Percentiles rank a stretch among this genome's conserved stretches.
phyloP scores from a whole-genome alignment of 2,797 vertebrate genomes.

The Enteromius thamalakanensis region DNA sequence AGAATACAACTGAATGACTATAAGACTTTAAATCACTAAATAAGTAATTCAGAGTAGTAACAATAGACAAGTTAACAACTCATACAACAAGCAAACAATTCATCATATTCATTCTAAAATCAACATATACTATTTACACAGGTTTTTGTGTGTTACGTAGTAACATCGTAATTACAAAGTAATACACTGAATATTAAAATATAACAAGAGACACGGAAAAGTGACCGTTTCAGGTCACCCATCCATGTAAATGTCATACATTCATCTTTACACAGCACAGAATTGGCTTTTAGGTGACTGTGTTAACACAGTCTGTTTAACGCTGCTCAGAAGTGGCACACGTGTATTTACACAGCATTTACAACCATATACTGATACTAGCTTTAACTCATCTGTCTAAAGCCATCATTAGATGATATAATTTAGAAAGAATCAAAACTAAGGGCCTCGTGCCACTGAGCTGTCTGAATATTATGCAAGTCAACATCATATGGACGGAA shows the following conservation, averaged over 20 bases:
- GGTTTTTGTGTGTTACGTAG: background rate
- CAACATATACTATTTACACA: background rate
- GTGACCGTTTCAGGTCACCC: background rate
- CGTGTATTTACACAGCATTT: background rate
- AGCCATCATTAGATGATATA: background rate
- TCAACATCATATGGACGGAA: background rate
- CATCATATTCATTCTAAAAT: background rate
- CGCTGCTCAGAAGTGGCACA: background rate
- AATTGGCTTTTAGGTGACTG: background rate
- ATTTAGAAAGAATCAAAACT: background rate
- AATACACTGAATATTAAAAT: background rate
- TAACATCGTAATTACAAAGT: background rate
- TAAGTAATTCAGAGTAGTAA: background rate
- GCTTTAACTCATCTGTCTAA: background rate
- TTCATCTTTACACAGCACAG: background rate
- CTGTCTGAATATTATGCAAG: background rate
- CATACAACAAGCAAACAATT: background rate
- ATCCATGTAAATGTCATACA: background rate
- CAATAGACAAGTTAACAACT: background rate
- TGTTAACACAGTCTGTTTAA: background rate
- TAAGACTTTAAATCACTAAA: background rate
- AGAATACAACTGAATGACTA: background rate
- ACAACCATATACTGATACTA: background rate
- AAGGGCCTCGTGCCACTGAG: background rate
- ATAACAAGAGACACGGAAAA: background rate